Evolutionary conservation across 2,888 invertebrate species (phyloP).

Genomic region (Alsophila aescularia): DNA sequence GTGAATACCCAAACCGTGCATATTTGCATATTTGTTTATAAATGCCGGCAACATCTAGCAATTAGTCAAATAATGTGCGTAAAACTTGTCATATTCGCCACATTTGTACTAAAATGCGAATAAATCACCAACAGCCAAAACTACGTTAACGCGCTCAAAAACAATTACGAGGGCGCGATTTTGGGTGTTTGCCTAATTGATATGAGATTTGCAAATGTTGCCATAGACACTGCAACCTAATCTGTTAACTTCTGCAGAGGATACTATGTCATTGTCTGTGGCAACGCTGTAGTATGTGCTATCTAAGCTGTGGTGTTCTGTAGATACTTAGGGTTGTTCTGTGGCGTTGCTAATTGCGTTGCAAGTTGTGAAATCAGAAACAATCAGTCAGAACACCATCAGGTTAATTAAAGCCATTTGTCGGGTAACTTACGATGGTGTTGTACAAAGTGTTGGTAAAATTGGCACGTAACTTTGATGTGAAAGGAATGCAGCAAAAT

Average conservation of each 20-base stretch:
- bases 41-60: conserved; percentile 18
- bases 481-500: background rate
- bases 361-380: conserved; percentile 75
- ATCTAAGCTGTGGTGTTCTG: background rate
- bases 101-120: conserved; percentile 52
- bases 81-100: conserved; percentile 32
- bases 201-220: conserved; percentile 80
- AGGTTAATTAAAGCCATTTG: conserved; percentile 83
- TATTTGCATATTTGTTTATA: background rate
- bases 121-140: conserved; percentile 75
- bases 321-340: background rate
- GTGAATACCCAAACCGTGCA: conserved; percentile 8
- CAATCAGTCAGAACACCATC: conserved; percentile 81
- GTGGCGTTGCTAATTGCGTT: conserved; percentile 75
- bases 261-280: background rate
- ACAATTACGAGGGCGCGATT: conserved; percentile 80
- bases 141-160: conserved; percentile 77
- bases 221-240: conserved; percentile 2
- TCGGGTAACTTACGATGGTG: conserved; percentile 62
- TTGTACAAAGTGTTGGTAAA: background rate
- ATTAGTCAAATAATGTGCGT: conserved; percentile 29
- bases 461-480: background rate
- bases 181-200: conserved; percentile 83
- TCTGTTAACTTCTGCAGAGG: conserved; percentile 1
- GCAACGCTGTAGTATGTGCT: conserved; percentile 46